These are phyloP conservation scores for Leuctra nigra DNA, from an alignment of 2,888 invertebrate species.

Conservation along the genomic window DNA sequence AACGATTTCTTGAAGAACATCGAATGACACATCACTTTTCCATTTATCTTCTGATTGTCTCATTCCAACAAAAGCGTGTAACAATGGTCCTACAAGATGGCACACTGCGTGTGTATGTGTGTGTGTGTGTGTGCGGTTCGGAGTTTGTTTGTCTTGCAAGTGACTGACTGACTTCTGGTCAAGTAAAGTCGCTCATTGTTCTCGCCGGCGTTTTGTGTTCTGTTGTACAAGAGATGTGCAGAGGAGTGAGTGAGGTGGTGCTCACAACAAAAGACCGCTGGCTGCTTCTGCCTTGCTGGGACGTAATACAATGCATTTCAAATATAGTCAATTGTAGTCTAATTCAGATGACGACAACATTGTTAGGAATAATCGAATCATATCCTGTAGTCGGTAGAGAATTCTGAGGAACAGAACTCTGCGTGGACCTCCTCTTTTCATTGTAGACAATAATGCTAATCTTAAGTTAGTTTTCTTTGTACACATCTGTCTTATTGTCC, in stretches of 20 bases:
- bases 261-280: not conserved
- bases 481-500: too few relatives aligned
- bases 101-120: not conserved
- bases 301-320: constrained; percentile 20
- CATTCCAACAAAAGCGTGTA: constrained; percentile 22
- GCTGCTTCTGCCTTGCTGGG: not conserved
- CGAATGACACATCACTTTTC: constrained; percentile 25
- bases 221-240: not conserved
- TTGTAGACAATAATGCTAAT: too few relatives aligned
- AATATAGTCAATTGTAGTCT: constrained; percentile 20
- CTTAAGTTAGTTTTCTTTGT: too few relatives aligned
- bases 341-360: constrained; percentile 14
- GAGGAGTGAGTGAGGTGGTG: not conserved
- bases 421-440: too few relatives aligned
- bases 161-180: not conserved
- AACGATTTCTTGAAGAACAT: too few relatives aligned
- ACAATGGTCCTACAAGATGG: constrained; percentile 13
- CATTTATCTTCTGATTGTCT: constrained; percentile 18
- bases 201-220: constrained; percentile 3
- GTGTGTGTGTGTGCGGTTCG: not conserved
- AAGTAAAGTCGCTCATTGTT: not conserved
- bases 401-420: too few relatives aligned
- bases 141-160: constrained; percentile 20
- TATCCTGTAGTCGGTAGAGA: too few relatives aligned
- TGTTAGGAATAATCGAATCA: too few relatives aligned